phyloP scores from a whole-genome alignment of 2,888 invertebrate genomes.

The Dascillus cervinus region DNA sequence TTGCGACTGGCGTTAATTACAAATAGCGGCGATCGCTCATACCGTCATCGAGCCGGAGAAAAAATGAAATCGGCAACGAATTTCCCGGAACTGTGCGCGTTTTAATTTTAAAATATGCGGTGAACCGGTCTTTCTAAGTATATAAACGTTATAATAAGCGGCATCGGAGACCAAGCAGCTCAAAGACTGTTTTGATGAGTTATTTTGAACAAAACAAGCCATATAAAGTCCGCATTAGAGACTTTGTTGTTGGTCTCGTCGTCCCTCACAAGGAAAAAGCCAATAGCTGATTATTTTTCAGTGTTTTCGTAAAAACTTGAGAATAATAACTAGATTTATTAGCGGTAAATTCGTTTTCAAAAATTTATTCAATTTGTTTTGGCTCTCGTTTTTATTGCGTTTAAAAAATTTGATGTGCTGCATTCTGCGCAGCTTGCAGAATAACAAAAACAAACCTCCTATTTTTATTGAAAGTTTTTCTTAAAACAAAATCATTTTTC shows the following conservation, averaged over 20 bases:
- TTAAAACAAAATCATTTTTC: too few relatives aligned
- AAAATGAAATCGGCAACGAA: too few relatives aligned
- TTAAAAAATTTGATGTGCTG: too few relatives aligned
- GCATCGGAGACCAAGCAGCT: constrained; percentile 17
- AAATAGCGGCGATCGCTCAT: too few relatives aligned
- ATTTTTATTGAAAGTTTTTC: too few relatives aligned
- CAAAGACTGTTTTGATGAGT: constrained; percentile 30
- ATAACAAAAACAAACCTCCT: too few relatives aligned
- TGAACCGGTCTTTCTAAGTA: constrained; percentile 21
- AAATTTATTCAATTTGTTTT: constrained; percentile 10
- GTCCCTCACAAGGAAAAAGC: constrained; percentile 21
- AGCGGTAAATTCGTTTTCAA: constrained; percentile 16
- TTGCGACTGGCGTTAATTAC: too few relatives aligned
- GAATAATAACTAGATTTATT: constrained; percentile 25
- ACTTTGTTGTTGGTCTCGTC: constrained; percentile 20
- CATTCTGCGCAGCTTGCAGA: too few relatives aligned
- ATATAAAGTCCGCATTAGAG: constrained; percentile 21
- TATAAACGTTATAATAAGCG: constrained; percentile 24
- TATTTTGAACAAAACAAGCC: constrained; percentile 33
- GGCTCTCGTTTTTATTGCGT: constrained; percentile 6
- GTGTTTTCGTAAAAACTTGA: constrained; percentile 29
- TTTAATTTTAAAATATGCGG: too few relatives aligned
- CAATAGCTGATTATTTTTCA: constrained; percentile 30
- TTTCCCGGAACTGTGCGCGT: too few relatives aligned
- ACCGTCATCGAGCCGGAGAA: too few relatives aligned